A percentile compares a stretch with the other conserved stretches of the same genome.
Evolutionary conservation across 1,140 invertebrate genomes (phyloP).

Genomic region (Sogatella furcifera): DNA sequence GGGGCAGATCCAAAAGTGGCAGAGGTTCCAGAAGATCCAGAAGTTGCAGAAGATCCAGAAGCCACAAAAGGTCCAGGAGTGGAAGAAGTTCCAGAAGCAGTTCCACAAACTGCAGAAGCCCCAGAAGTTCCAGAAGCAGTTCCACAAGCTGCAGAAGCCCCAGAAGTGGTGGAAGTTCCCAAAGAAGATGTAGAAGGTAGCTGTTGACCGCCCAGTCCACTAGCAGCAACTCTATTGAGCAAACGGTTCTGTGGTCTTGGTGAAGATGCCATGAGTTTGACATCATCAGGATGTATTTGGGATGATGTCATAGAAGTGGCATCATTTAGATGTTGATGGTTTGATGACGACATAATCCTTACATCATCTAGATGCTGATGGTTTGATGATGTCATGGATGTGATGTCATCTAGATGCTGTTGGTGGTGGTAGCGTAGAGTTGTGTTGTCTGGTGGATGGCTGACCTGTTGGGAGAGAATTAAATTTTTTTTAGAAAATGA

Average conservation of each 20-base stretch:
- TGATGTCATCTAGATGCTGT: neutral
- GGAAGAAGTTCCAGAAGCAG: too few relatives aligned
- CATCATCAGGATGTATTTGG: too few relatives aligned
- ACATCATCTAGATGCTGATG: neutral
- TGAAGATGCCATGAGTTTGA: neutral
- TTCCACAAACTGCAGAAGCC: too few relatives aligned
- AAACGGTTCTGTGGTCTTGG: constrained; percentile 11
- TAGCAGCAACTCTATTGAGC: constrained; percentile 14
- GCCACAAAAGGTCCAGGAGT: too few relatives aligned
- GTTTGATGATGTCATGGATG: neutral
- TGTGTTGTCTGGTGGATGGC: constrained; percentile 20
- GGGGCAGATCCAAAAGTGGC: too few relatives aligned
- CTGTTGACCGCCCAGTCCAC: neutral
- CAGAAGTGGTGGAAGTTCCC: neutral
- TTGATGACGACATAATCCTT: neutral
- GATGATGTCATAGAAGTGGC: too few relatives aligned
- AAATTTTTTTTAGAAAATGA: too few relatives aligned
- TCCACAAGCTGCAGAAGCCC: too few relatives aligned
- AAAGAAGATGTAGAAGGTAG: too few relatives aligned
- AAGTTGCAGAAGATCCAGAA: neutral
- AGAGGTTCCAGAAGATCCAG: too few relatives aligned
- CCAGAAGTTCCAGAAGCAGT: too few relatives aligned
- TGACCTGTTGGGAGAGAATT: constrained; percentile 3
- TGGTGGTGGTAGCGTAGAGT: constrained; percentile 6
- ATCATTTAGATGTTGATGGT: too few relatives aligned